phyloP scores from a whole-genome alignment of 1,140 invertebrate genomes.

The Drosophila nigromelanica region DNA sequence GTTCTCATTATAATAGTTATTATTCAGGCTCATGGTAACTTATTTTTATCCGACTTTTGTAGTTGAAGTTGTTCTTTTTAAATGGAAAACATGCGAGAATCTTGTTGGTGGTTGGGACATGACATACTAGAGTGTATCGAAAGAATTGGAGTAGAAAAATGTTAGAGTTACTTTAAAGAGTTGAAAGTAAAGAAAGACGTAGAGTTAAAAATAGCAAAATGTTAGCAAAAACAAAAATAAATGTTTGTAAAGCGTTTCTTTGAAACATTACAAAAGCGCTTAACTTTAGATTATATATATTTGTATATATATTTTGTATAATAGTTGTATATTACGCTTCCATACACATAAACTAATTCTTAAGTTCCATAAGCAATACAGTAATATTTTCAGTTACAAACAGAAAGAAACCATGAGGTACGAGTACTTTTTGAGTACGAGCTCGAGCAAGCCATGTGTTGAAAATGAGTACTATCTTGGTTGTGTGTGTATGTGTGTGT shows the following conservation, averaged over 20 bases:
- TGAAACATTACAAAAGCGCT: slow-evolving; percentile 75
- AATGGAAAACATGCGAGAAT: slow-evolving; percentile 26
- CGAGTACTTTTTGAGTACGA: slow-evolving; percentile 18
- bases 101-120: not conserved
- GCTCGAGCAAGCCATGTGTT: slow-evolving; percentile 58
- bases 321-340: slow-evolving; percentile 37
- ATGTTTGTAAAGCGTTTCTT: slow-evolving; percentile 53
- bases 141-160: not conserved
- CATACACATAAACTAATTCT: slow-evolving; percentile 55
- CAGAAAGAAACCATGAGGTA: slow-evolving; percentile 17
- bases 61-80: not conserved
- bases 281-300: slow-evolving; percentile 55
- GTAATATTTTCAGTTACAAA: slow-evolving; percentile 57
- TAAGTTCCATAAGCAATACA: slow-evolving; percentile 44
- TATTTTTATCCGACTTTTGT: not conserved
- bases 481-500: slow-evolving; percentile 39
- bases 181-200: slow-evolving; percentile 13
- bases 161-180: not conserved
- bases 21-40: not conserved
- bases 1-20: not conserved
- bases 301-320: slow-evolving; percentile 31
- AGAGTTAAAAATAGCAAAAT: slow-evolving; percentile 43
- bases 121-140: not conserved
- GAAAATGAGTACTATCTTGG: slow-evolving; percentile 35
- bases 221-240: slow-evolving; percentile 50